Base-by-base conservation (phyloP, 2,888 invertebrate genomes). In the Calameuta pallipes region DNA sequence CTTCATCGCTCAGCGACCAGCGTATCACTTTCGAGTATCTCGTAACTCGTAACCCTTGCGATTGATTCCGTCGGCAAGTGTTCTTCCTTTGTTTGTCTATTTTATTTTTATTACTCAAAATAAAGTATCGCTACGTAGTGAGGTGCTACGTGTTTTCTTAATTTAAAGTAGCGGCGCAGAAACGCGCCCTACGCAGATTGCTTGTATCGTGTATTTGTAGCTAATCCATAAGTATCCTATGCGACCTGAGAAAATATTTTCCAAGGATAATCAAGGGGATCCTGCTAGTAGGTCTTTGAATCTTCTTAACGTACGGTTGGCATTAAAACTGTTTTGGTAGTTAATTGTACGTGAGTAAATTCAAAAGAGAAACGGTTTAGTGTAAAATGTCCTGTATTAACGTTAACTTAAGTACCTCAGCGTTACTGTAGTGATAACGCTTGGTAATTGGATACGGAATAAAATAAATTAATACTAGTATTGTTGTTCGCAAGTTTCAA, bases 61-160 rank as follows among this genome's bases (percentile, higher is more conserved):
- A 71, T 70, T 6, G 33, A 70, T 33, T n/a, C 11, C 70, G 15
- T 70, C 70, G 1, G 31, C 70, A 70, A 71, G 41, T 56, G 9
- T 71, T 31, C 34, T 30, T 71, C 71, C 0, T 71, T 83, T 77
- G 76, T 79, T 75, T 76, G 33, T 70, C 74, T 73, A 74, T 80
- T 82, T 81, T 78, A 77, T 80, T 82, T 82, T 83, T 83, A 80
- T 84, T 82, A 80, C 83, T 83, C 83, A 85, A 85, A 85, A 86
- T 86, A 84, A 84, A 82, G 81, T 86, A 82, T 85, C 81, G 80
- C 80, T 82, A 81, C 82, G 83, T 82, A 84, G 82, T 82, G 81
- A 80, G 82, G 84, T 83, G 83, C 82, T 85, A 84, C 12, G 31
- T 15, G 30, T 31, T 30, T 56, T 23, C 41, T 23, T 56, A 56